Evolutionary conservation across 2,888 invertebrate species (phyloP), one percentile per base, ranked within the genome.

Genomic region (Eubasilissa splendida): DNA sequence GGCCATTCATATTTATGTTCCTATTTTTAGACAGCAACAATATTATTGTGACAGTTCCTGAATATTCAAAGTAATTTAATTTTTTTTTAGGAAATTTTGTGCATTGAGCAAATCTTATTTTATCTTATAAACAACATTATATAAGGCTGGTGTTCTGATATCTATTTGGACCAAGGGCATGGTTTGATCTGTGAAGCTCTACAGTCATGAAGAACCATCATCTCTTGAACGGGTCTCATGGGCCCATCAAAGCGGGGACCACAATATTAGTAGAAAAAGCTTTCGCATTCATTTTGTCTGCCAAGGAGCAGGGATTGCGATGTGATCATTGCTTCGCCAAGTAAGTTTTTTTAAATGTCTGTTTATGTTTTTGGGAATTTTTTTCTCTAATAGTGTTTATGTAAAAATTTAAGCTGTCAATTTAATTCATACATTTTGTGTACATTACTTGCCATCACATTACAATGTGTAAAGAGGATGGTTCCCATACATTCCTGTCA

Each of bases 241-340:
- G 71, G 1, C 85, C 86, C 22, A 89, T 93, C 79, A 91, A 91
- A 86, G 89, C 92, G 50, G 96, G 96, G 42, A 93, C 93, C 85
- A 88, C 94, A 52, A 91, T 96, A 80, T 88, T 95, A 68, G 92
- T 91, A 59, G 95, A 95, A 85, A 92, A 94, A 85, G 96, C 96
- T 0, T 96, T 96, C 88, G 94, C 92, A 1, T 95, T 92, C 87
- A 92, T 93, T 60, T 88, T 96, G 3, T 94, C 93, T 83, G 93
- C 94, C 0, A 94, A 94, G 85, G 93, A 93, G 85, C 92, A 93
- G 84, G 92, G 92, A 59, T 91, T 91, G 85, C 89, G 93, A 84
- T 96, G 96, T 88, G 96, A 96, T 87, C 91, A 92, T 87, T 96
- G 96, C 86, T 92, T 95, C 82, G 90, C 91, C 86, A 92, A 91